Percentiles rank a stretch among this genome's conserved stretches.
Conservation (phyloP, 2,113 vertebrate genomes). For the Paradisaea rubra region DNA sequence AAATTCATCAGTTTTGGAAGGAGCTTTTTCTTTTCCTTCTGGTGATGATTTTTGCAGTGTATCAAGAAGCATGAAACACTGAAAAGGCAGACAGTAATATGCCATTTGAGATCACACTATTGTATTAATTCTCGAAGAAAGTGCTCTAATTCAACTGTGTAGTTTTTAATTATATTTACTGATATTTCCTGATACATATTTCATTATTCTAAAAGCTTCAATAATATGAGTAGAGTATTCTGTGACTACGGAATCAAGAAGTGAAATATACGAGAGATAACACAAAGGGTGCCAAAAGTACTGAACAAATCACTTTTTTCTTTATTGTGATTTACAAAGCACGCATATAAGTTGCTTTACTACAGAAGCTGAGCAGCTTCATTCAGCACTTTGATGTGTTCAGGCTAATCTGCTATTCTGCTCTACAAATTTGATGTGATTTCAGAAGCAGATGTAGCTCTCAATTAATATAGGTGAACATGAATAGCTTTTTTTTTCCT, state of each 20-base stretch:
- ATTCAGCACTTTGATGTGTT: conserved; percentile 21
- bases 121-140: background rate
- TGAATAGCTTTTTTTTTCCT: background rate
- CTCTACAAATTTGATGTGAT: background rate
- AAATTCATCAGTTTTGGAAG: background rate
- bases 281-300: background rate
- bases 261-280: background rate
- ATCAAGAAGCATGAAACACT: background rate
- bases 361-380: background rate
- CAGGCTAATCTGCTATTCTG: background rate
- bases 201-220: background rate
- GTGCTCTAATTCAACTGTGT: background rate
- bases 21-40: background rate
- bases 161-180: background rate
- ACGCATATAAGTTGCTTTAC: background rate
- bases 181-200: background rate
- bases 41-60: background rate
- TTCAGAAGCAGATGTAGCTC: background rate
- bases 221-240: background rate
- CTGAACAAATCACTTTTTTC: background rate
- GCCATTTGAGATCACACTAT: background rate
- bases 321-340: background rate
- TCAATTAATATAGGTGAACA: background rate
- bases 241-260: background rate
- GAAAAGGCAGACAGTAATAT: background rate